A percentile compares a stretch with the other conserved stretches of the same genome.
These are phyloP conservation scores for Rhodinocichla rosea DNA, from an alignment of 2,113 vertebrate species.

Conservation along the genomic window DNA sequence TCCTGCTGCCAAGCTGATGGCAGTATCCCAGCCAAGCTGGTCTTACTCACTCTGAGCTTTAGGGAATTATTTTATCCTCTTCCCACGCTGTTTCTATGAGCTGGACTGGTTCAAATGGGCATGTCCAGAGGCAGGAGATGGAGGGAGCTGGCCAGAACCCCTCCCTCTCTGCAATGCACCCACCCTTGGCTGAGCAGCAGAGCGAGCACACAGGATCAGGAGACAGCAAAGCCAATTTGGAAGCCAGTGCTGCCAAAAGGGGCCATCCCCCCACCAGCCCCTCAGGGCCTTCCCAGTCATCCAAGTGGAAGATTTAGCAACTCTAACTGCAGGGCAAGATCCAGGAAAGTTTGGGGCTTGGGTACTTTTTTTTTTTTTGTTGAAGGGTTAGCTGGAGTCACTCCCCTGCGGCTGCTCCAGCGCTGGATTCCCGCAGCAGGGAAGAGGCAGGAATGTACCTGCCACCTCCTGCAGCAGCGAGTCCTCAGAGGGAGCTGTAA, in stretches of 20 bases:
- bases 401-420: neutral
- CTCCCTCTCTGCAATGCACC: neutral
- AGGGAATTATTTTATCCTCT: neutral
- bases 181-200: neutral
- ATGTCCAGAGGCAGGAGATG: neutral
- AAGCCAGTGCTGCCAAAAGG: neutral
- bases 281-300: neutral
- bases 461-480: conserved; percentile 40
- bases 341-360: neutral
- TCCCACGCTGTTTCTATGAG: neutral
- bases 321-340: neutral
- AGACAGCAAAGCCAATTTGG: neutral
- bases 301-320: neutral
- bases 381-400: neutral
- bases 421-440: neutral
- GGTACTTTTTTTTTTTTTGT: neutral
- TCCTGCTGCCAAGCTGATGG: neutral
- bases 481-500: neutral
- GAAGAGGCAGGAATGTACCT: conserved; percentile 52
- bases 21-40: neutral
- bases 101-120: neutral
- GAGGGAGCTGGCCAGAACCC: neutral
- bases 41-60: neutral
- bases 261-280: neutral
- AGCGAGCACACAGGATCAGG: neutral